Evolutionary conservation across 2,797 vertebrate species (phyloP), one percentile per base, ranked within the genome.

Genomic region (Chanos chanos): DNA sequence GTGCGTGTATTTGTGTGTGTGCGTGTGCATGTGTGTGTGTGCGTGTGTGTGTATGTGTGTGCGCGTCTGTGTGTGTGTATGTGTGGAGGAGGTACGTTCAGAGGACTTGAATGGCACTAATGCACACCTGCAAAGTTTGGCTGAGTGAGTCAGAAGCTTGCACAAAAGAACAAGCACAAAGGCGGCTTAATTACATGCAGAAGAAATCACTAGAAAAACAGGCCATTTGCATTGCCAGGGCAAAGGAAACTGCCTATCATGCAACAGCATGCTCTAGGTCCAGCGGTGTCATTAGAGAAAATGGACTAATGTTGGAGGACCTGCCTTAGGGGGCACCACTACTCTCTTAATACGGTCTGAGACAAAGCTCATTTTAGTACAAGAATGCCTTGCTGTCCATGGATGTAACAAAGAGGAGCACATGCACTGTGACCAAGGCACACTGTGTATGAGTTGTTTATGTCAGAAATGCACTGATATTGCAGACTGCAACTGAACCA

Each of bases 141-240:
- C 34, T 15, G 12, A 27, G 56, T 76, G 74, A 69, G 19, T 72
- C 63, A 78, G 37, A 65, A 8, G 27, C 44, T 45, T 49, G 51
- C 51, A 73, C 63, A 53, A 67, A 66, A 59, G 24, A 48, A 8
- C 22, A n/a, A 39, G 28, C 36, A 43, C 66, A 70, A 64, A 74
- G 69, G 61, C 48, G 54, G 51, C 59, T 52, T 68, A 71, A 82
- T 81, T 74, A 78, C 61, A 27, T 25, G 16, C 48, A 60, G 21
- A 61, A 72, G 57, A 69, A 57, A 55, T 31, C 68, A 15, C 52
- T 53, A 73, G 52, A 59, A 59, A 34, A 48, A 64, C 34, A 48
- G 56, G 61, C 22, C 37, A 60, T 75, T 28, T 71, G 44, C 51
- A 77, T 78, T 47, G 54, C 43, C n/a, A 9, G 36, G 43, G 64